Evolutionary conservation across 2,797 vertebrate genomes (phyloP).

Genomic region (Typhlichthys eigenmanni): DNA sequence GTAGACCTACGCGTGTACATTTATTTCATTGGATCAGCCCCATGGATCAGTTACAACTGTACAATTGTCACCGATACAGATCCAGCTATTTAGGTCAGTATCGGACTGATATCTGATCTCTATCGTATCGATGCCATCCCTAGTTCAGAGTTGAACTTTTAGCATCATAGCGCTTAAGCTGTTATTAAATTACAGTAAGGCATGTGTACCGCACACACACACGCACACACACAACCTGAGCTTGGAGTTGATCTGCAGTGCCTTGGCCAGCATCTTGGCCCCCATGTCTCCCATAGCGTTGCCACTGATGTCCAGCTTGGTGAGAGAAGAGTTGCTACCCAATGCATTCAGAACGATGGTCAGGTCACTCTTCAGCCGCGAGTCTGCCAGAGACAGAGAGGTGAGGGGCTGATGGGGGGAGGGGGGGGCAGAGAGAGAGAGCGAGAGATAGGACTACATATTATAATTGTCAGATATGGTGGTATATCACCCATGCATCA

Average conservation of each 20-base stretch:
- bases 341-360: conserved; percentile 94
- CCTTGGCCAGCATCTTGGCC: conserved; percentile 97
- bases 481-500: background rate
- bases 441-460: background rate
- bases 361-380: conserved; percentile 91
- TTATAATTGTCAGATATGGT: too few species aligned
- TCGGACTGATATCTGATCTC: too few species aligned
- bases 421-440: background rate
- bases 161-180: background rate
- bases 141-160: background rate
- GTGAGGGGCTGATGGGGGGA: conserved; percentile 82
- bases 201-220: background rate
- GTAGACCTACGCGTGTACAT: too few species aligned
- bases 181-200: background rate
- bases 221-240: conserved; percentile 79
- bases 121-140: too few species aligned
- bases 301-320: conserved; percentile 93
- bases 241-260: conserved; percentile 96
- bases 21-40: too few species aligned
- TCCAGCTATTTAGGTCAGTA: too few species aligned
- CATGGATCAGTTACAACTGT: too few species aligned
- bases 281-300: conserved; percentile 98
- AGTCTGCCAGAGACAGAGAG: conserved; percentile 94
- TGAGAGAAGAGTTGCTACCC: conserved; percentile 94
- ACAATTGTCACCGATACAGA: too few species aligned